A percentile compares a stretch with the other conserved stretches of the same genome.
phyloP scores from a whole-genome alignment of 2,797 vertebrate genomes.

The Spinus olivaceus region DNA sequence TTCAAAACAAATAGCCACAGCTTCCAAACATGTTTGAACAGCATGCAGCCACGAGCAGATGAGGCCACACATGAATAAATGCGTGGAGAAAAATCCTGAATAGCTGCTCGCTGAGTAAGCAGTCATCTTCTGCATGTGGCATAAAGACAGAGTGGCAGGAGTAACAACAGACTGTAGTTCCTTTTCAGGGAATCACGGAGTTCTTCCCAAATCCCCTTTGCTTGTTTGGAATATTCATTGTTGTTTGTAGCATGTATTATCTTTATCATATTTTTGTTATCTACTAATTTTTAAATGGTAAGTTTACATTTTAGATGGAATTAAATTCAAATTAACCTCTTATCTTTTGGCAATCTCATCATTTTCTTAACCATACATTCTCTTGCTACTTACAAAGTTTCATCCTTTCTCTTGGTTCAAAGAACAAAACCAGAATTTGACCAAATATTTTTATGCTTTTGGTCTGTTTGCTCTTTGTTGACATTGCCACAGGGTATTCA shows the following conservation, averaged over 20 bases:
- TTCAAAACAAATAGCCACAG: constrained; percentile 26
- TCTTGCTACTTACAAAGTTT: neutral
- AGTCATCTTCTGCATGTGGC: neutral
- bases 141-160: neutral
- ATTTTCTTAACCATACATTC: neutral
- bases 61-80: constrained; percentile 31
- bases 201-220: neutral
- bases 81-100: neutral
- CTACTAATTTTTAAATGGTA: neutral
- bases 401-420: neutral
- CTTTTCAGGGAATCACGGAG: neutral
- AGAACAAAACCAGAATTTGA: neutral
- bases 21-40: constrained; percentile 9
- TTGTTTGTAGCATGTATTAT: neutral
- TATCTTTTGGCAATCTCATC: neutral
- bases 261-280: neutral
- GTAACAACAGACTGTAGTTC: neutral
- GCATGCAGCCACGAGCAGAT: neutral
- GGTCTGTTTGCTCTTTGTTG: neutral
- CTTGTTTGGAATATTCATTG: neutral
- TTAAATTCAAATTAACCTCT: neutral
- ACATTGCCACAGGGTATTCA: neutral
- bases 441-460: neutral
- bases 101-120: neutral
- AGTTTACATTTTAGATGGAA: neutral